Percentiles rank a stretch among this genome's conserved stretches.
Conservation (phyloP, 2,797 vertebrate genomes). For the Tangara arthus region DNA sequence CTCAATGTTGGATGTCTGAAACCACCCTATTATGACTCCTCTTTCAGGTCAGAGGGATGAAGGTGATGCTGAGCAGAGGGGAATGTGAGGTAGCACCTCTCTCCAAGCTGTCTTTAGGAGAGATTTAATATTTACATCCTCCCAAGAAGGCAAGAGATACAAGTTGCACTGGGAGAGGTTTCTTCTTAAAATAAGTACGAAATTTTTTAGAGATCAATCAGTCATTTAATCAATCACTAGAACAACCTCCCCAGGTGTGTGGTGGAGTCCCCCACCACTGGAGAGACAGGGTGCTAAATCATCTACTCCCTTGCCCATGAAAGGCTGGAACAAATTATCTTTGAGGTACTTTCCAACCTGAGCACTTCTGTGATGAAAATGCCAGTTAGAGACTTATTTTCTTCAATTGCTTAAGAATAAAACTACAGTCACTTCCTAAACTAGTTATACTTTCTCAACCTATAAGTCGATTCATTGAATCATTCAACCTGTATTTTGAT, state of each 20-base stretch:
- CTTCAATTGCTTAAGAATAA: not conserved
- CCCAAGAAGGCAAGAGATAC: not conserved
- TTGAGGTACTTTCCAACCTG: not conserved
- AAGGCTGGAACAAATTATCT: not conserved
- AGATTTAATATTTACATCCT: not conserved
- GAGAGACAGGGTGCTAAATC: not conserved
- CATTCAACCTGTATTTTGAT: not conserved
- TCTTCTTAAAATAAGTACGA: not conserved
- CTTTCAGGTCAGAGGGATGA: not conserved
- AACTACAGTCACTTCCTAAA: not conserved
- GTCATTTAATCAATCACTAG: not conserved
- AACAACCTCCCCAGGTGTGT: not conserved
- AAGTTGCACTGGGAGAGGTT: not conserved
- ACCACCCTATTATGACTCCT: not conserved
- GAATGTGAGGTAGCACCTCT: not conserved
- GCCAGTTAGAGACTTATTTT: not conserved
- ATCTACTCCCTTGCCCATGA: not conserved
- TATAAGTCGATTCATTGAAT: not conserved
- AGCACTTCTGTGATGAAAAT: not conserved
- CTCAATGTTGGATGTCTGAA: not conserved
- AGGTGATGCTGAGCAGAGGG: not conserved
- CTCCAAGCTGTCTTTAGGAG: not conserved
- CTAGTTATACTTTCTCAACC: not conserved
- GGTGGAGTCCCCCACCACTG: not conserved
- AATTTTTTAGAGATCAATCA: not conserved